A percentile compares a stretch with the other conserved stretches of the same genome.
These are phyloP conservation scores for Sminthurides bifidus DNA, from an alignment of 1,140 invertebrate species.

Conservation along the genomic window DNA sequence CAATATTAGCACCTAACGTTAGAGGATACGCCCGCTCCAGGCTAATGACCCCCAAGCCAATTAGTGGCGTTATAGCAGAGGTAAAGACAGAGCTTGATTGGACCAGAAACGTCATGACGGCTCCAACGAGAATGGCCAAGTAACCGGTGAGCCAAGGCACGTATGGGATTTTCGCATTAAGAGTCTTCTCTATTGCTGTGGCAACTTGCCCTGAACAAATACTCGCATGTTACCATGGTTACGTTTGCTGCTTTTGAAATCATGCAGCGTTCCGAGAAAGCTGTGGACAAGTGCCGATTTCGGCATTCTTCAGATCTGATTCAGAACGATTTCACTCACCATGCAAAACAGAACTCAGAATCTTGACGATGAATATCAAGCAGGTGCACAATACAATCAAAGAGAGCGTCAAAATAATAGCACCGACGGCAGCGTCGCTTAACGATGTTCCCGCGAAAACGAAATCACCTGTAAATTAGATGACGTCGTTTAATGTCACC, in stretches of 20 bases:
- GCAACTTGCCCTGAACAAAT: conserved; percentile 39
- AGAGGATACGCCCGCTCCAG: conserved; percentile 50
- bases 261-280: background rate
- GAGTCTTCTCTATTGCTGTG: conserved; percentile 39
- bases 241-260: background rate
- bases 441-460: conserved; percentile 34
- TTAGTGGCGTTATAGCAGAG: conserved; percentile 50
- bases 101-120: conserved; percentile 46
- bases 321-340: conserved; percentile 30
- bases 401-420: conserved; percentile 38
- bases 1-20: conserved; percentile 35
- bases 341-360: conserved; percentile 40
- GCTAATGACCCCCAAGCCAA: conserved; percentile 48
- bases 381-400: conserved; percentile 43
- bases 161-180: conserved; percentile 45
- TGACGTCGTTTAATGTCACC: background rate
- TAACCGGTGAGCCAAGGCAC: conserved; percentile 43
- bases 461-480: conserved; percentile 32
- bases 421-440: conserved; percentile 30
- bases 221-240: background rate
- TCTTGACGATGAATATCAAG: conserved; percentile 47
- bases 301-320: background rate
- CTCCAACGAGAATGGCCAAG: conserved; percentile 46
- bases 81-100: conserved; percentile 55
- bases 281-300: background rate